phyloP scores from a whole-genome alignment of 2,113 vertebrate genomes.

The Panthera leo region DNA sequence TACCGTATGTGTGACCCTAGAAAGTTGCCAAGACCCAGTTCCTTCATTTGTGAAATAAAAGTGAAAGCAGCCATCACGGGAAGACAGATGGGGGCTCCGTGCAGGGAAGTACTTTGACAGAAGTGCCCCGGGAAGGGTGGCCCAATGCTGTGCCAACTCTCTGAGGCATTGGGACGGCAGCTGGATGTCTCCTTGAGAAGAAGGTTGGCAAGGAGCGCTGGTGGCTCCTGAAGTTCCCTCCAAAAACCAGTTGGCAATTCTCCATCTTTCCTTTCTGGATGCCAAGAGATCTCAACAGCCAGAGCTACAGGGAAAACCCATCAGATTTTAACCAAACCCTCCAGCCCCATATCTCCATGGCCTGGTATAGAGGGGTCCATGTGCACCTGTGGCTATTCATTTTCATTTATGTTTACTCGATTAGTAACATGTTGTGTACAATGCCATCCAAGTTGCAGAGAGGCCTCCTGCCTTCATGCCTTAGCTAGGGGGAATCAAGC shows the following conservation, averaged over 20 bases:
- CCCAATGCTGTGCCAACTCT: accelerated
- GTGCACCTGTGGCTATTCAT: neutral
- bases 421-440: neutral
- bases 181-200: neutral
- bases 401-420: neutral
- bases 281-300: neutral
- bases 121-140: neutral
- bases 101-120: neutral
- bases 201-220: neutral
- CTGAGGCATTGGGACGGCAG: neutral
- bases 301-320: neutral
- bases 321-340: neutral
- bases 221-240: neutral
- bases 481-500: neutral
- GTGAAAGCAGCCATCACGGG: neutral
- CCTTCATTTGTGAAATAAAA: neutral
- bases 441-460: neutral
- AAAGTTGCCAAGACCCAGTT: neutral
- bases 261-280: neutral
- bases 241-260: neutral
- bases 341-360: neutral
- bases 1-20: neutral
- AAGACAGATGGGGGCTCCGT: neutral
- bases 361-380: neutral
- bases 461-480: neutral